Base-by-base conservation (phyloP, 2,888 invertebrate species). In the Calameuta filiformis region DNA sequence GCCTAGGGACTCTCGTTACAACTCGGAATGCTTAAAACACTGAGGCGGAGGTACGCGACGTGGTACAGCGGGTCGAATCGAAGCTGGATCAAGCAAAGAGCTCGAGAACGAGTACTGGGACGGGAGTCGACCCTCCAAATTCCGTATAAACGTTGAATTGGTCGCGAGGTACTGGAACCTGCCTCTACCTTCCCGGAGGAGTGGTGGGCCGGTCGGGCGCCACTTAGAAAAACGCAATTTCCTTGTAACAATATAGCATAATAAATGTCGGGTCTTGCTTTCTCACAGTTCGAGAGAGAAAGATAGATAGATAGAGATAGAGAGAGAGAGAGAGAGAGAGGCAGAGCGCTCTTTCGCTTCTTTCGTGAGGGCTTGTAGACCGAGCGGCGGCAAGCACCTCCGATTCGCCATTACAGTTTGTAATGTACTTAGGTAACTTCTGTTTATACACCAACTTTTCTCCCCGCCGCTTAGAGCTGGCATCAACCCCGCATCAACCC, bases 391-490 rank as follows among this genome's bases (percentile, higher is more conserved):
- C 82, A 84, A 86, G 84, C 85, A 84, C 85, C 89, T 85, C 86
- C 87, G 87, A 90, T 90, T 90, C 89, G 85, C 90, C 88, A 89
- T 91, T 90, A 90, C 90, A 89, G 89, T 90, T 91, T 90, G 90
- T 91, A 91, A 91, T 91, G 90, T 90, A 90, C 90, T 91, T 90
- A 90, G 88, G 88, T 87, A 91, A 91, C 90, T 91, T 91, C 89
- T 91, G 91, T 91, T 91, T 91, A 91, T 91, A 90, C 87, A 90
- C 89, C 89, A 90, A 90, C 90, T 88, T 91, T 91, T 89, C 87
- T 85, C 81, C 75, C 77, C 73, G 75, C 81, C 76, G 81, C 79
- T 80, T 80, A 79, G 79, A 73, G 76, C 71, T 73, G 80, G 80
- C 80, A 76, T 83, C 81, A 75, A n/a, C n/a, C n/a, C n/a, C n/a